Evolutionary conservation across 2,797 vertebrate species (phyloP), one percentile per base, ranked within the genome.

Genomic region (Halcyon smyrnensis): DNA sequence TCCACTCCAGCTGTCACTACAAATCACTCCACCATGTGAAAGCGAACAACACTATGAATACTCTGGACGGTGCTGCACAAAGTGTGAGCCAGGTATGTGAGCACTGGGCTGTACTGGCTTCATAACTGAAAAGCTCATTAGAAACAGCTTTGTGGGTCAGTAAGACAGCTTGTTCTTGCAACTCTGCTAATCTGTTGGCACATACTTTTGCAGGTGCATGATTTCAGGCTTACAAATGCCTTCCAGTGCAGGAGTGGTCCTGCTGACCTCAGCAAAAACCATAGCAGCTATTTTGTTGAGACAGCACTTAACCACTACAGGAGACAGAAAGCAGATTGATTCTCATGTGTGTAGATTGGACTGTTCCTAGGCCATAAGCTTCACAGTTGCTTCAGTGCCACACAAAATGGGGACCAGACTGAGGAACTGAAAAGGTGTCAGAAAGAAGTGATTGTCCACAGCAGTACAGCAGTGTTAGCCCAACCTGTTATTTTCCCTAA

Each of bases 31-130:
- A 0, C 96, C 77, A 0, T 98, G 98, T 54, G 50, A 86, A 60
- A 94, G 80, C 0, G 97, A 98, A 20, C 97, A 95, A 78, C 96
- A 98, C 50, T 98, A 98, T 46, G 95, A 98, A 59, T 70, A 85
- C 43, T 76, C 73, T 1, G 98, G 98, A 37, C 90, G 74, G 23
- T 98, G 98, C 94, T 98, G 98, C 80, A 93, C n/a, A n/a, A 98
- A 98, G 65, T 98, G 98, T 62, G 97, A 98, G 80, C 98, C 98
- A 97, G 98, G 98, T 98, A 97, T 3, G 64, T 69, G 65, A 65
- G 83, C 36, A 1, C 39, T 8, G 54, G 57, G 41, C 73, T 59
- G 27, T 9, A 30, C 27, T 3, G 1, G 59, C 64, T 28, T 54
- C 12, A 6, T 4, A 34, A 25, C 76, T 34, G 43, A 20, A 45